These are phyloP conservation scores for Cyprinella venusta DNA, from an alignment of 2,797 vertebrate species.

Conservation along the genomic window DNA sequence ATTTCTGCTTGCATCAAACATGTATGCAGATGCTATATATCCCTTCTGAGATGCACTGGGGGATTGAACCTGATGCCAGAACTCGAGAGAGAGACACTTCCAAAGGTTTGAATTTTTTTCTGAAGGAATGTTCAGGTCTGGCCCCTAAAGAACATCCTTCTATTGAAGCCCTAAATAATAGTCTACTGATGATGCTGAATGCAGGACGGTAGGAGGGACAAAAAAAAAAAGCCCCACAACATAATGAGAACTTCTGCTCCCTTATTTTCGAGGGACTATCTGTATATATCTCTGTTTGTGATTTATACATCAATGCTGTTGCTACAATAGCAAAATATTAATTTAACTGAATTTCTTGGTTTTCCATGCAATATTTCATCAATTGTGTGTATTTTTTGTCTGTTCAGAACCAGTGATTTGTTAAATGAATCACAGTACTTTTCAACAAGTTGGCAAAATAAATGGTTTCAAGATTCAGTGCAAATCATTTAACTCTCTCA, in stretches of 20 bases:
- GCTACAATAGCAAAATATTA: neutral
- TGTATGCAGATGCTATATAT: constrained; percentile 34
- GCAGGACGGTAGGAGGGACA: neutral
- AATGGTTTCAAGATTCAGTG: neutral
- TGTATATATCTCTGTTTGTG: constrained; percentile 1
- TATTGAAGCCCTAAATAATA: constrained; percentile 5
- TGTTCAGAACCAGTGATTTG: neutral
- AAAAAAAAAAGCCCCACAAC: neutral
- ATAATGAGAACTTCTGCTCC: neutral
- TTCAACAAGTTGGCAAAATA: neutral
- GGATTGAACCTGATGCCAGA: constrained; percentile 36
- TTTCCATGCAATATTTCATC: neutral
- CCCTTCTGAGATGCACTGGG: constrained; percentile 29
- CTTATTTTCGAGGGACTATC: neutral
- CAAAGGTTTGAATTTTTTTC: neutral
- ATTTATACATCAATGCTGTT: neutral
- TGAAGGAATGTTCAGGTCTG: constrained; percentile 25
- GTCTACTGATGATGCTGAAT: constrained; percentile 1
- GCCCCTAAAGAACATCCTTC: neutral
- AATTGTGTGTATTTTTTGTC: neutral
- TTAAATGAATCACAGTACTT: neutral
- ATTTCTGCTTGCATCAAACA: constrained; percentile 48
- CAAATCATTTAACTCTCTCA: neutral
- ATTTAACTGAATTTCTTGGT: neutral
- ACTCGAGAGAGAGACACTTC: neutral